phyloP scores from a whole-genome alignment of 2,797 vertebrate genomes.

The Staurois parvus region DNA sequence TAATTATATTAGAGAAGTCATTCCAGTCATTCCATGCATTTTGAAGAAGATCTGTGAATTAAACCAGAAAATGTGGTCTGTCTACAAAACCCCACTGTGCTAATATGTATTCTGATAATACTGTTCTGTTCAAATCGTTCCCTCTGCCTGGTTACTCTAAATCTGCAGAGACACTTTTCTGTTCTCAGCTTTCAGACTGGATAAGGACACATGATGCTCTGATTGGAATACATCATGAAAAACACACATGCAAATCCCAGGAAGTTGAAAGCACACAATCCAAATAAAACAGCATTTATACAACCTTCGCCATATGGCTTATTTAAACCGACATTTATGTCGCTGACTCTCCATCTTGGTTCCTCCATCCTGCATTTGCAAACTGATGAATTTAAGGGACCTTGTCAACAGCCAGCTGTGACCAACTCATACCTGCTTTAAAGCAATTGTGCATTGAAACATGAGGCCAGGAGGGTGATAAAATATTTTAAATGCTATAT shows the following conservation, averaged over 20 bases:
- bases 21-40: background rate
- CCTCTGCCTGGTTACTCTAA: background rate
- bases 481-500: background rate
- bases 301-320: background rate
- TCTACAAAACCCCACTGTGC: background rate
- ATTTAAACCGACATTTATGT: background rate
- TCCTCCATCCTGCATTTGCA: background rate
- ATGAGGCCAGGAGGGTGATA: background rate
- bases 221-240: background rate
- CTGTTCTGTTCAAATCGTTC: background rate
- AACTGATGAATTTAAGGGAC: background rate
- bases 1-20: background rate
- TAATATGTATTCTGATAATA: background rate
- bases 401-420: background rate
- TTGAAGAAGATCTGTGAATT: too few relatives aligned
- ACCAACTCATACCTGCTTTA: background rate
- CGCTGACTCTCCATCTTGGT: background rate
- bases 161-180: background rate
- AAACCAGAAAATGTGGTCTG: background rate
- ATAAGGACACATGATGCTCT: background rate
- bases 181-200: background rate
- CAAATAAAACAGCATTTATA: background rate
- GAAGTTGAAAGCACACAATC: background rate
- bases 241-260: background rate
- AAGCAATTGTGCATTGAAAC: background rate